phyloP scores from a whole-genome alignment of 1,140 invertebrate genomes.

The Acromyrmex charruanus region DNA sequence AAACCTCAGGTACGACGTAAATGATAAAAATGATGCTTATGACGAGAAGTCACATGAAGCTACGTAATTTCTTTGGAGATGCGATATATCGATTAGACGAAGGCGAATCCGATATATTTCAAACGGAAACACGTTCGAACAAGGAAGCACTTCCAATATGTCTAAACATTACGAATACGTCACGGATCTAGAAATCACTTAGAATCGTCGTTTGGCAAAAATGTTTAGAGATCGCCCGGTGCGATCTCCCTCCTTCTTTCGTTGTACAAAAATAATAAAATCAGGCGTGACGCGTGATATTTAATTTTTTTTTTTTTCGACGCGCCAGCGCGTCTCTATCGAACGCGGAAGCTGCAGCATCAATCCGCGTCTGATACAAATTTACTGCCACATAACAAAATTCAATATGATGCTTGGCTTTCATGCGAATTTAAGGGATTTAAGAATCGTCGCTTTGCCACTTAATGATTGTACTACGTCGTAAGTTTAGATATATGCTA shows the following conservation, averaged over 20 bases:
- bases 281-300: slow-evolving; percentile 34
- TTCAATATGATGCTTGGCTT: slow-evolving; percentile 12
- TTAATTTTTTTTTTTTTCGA: slow-evolving; percentile 30
- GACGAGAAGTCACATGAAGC: slow-evolving; percentile 23
- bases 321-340: slow-evolving; percentile 42
- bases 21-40: slow-evolving; percentile 39
- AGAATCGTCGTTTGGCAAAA: slow-evolving; percentile 58
- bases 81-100: background rate
- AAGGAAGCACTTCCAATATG: slow-evolving; percentile 44
- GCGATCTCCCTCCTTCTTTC: slow-evolving; percentile 40
- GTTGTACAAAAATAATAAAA: slow-evolving; percentile 72
- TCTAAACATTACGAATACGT: slow-evolving; percentile 40
- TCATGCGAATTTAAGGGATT: slow-evolving; percentile 36
- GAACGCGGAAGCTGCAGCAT: background rate
- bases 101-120: slow-evolving; percentile 10
- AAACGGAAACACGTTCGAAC: slow-evolving; percentile 38
- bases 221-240: slow-evolving; percentile 31
- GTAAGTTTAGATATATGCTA: slow-evolving; percentile 33
- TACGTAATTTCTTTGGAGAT: background rate
- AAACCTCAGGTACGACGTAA: slow-evolving; percentile 61
- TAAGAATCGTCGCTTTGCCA: slow-evolving; percentile 46
- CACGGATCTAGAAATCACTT: slow-evolving; percentile 34
- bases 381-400: slow-evolving; percentile 45
- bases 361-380: slow-evolving; percentile 13
- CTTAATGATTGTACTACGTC: slow-evolving; percentile 46